phyloP scores from a whole-genome alignment of 2,113 vertebrate species.

The Corythornis vintsioides region DNA sequence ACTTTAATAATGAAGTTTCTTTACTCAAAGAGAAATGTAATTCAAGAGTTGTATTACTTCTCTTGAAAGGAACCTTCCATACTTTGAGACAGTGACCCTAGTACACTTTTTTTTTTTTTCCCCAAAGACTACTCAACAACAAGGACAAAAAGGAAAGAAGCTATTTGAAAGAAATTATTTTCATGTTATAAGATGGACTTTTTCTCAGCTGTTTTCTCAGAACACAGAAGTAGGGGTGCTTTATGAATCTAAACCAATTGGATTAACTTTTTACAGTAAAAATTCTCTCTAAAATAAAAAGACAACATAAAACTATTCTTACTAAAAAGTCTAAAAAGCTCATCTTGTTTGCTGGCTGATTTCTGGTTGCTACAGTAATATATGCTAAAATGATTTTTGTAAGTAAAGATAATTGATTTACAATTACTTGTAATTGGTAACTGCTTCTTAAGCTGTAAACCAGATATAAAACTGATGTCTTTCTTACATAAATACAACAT shows the following conservation, averaged over 20 bases:
- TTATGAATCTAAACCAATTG: background rate
- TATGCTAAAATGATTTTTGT: background rate
- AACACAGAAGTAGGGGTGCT: background rate
- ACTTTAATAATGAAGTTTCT: conserved; percentile 49
- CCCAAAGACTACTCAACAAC: background rate
- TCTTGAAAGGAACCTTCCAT: conserved; percentile 13
- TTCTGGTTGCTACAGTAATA: background rate
- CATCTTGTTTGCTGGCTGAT: background rate
- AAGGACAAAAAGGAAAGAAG: conserved; percentile 31
- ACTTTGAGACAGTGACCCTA: conserved; percentile 25
- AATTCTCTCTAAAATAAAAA: background rate
- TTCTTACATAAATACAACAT: background rate
- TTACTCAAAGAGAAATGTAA: conserved; percentile 37
- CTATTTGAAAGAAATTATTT: conserved; percentile 20
- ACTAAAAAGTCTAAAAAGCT: background rate
- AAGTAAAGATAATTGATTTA: background rate
- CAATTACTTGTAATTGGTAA: background rate
- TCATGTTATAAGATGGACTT: background rate
- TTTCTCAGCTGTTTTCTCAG: conserved; percentile 12
- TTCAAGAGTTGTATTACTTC: conserved; percentile 2
- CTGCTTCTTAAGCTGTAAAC: background rate
- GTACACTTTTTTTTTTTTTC: background rate
- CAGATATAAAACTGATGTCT: background rate
- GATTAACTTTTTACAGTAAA: conserved; percentile 24
- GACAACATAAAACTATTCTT: background rate